phyloP scores from a whole-genome alignment of 2,888 invertebrate species.

The Pherbina coryleti region DNA sequence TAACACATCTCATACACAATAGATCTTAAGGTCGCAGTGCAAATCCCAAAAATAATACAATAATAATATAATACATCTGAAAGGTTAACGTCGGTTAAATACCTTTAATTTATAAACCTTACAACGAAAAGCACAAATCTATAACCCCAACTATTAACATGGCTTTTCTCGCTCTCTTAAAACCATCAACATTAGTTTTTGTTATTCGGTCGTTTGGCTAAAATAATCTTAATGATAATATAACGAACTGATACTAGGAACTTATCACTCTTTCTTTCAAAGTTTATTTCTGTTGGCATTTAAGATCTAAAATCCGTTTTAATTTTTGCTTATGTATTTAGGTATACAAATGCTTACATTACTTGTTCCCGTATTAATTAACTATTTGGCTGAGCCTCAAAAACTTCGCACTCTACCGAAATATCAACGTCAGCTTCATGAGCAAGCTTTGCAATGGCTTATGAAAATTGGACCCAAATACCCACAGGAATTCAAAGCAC shows the following conservation, averaged over 20 bases:
- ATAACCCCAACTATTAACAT: too few relatives aligned
- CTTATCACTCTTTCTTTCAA: background rate
- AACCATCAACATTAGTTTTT: too few relatives aligned
- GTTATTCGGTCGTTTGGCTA: too few relatives aligned
- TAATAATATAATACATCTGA: too few relatives aligned
- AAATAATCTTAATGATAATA: too few relatives aligned
- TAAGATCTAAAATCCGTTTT: background rate
- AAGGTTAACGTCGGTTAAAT: too few relatives aligned
- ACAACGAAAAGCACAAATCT: too few relatives aligned
- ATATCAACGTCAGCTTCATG: conserved; percentile 82
- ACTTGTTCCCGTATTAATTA: conserved; percentile 90
- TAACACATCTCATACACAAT: too few relatives aligned
- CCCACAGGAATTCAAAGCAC: conserved; percentile 91
- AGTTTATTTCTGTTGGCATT: background rate
- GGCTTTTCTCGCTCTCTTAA: too few relatives aligned
- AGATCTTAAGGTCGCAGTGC: too few relatives aligned
- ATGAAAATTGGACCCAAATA: conserved; percentile 93
- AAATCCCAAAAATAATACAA: too few relatives aligned
- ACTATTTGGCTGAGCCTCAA: conserved; percentile 81
- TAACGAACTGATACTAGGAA: background rate
- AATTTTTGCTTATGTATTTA: conserved; percentile 67
- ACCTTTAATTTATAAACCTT: too few relatives aligned
- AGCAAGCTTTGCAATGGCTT: conserved; percentile 89
- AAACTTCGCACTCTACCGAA: conserved; percentile 75
- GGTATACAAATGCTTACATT: conserved; percentile 91